A percentile compares a stretch with the other conserved stretches of the same genome.
These are phyloP conservation scores for Drosophila bipectinata DNA, from an alignment of 1,140 invertebrate genomes.

Conservation along the genomic window DNA sequence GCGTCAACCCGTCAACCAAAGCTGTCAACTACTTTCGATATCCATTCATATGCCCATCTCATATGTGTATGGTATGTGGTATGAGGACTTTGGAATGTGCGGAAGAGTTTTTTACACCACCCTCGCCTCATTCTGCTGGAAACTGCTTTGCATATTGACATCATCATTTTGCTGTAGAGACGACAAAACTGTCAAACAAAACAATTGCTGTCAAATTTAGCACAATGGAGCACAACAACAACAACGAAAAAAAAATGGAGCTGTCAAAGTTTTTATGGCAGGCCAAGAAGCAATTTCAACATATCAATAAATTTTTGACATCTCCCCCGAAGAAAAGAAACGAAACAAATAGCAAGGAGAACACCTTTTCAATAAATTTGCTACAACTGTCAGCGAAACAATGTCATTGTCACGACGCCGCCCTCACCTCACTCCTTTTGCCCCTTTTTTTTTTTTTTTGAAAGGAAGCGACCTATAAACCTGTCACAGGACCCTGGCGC, in stretches of 20 bases:
- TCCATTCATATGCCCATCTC: slow-evolving; percentile 36
- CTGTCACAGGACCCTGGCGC: slow-evolving; percentile 61
- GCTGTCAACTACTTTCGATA: slow-evolving; percentile 36
- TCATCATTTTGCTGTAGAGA: slow-evolving; percentile 72
- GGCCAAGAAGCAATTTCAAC: slow-evolving; percentile 73
- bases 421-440: neutral
- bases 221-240: slow-evolving; percentile 53
- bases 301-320: slow-evolving; percentile 82
- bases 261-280: slow-evolving; percentile 73
- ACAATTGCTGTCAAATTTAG: slow-evolving; percentile 83
- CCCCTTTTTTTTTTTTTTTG: too few species aligned
- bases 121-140: slow-evolving; percentile 6
- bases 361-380: slow-evolving; percentile 83
- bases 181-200: slow-evolving; percentile 82
- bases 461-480: slow-evolving; percentile 72
- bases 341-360: slow-evolving; percentile 57
- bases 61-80: neutral
- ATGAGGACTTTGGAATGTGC: neutral
- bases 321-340: slow-evolving; percentile 54
- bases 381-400: slow-evolving; percentile 82
- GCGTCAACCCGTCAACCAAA: slow-evolving; percentile 20
- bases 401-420: slow-evolving; percentile 78
- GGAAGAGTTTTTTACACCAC: slow-evolving; percentile 3
- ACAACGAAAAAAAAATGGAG: slow-evolving; percentile 50
- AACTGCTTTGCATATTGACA: slow-evolving; percentile 79